A percentile compares a stretch with the other conserved stretches of the same genome.
These are phyloP conservation scores for Trichomalopsis sarcophagae DNA, from an alignment of 1,140 invertebrate genomes.

Conservation along the genomic window DNA sequence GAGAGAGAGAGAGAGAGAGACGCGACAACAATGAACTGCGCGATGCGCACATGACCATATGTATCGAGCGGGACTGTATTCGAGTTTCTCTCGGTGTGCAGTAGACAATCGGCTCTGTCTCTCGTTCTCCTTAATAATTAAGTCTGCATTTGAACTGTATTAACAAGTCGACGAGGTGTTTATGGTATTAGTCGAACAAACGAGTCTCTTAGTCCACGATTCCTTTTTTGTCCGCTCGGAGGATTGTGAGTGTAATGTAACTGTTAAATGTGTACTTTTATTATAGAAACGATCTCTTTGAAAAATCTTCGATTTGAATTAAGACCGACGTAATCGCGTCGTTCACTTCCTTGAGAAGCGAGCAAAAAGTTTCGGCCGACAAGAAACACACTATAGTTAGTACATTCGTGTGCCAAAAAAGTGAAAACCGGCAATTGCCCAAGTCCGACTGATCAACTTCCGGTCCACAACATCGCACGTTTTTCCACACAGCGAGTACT, in stretches of 20 bases:
- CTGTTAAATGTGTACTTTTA: not conserved
- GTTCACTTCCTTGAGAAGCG: not conserved
- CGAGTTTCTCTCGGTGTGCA: not conserved
- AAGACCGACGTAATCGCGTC: too few species aligned
- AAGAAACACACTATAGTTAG: too few species aligned
- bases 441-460: not conserved
- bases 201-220: not conserved
- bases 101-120: not conserved
- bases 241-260: not conserved
- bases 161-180: not conserved
- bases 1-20: too few species aligned
- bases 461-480: not conserved
- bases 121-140: not conserved
- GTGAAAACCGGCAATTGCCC: conserved; percentile 31
- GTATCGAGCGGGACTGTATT: not conserved
- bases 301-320: too few species aligned
- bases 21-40: not conserved
- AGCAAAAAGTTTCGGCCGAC: not conserved
- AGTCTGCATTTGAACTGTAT: not conserved
- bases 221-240: not conserved
- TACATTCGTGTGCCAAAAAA: conserved; percentile 4
- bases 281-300: too few species aligned
- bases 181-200: not conserved
- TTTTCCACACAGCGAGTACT: not conserved
- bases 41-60: not conserved